A percentile compares a stretch with the other conserved stretches of the same genome.
phyloP scores from a whole-genome alignment of 2,797 vertebrate genomes.

The Arctocebus calabarensis region DNA sequence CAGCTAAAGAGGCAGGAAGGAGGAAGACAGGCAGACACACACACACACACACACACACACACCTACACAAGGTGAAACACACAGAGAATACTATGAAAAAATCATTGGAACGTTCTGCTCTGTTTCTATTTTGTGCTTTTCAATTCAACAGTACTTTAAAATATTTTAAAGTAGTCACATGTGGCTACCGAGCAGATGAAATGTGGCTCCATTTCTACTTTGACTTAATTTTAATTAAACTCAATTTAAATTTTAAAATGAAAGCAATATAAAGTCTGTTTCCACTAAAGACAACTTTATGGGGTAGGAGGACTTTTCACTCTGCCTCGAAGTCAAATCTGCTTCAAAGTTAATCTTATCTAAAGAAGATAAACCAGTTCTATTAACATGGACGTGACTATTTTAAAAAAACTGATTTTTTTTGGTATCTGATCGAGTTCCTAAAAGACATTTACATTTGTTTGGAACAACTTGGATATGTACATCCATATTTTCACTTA shows the following conservation, averaged over 20 bases:
- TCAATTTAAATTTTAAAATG: slow-evolving; percentile 50
- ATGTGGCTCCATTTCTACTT: neutral
- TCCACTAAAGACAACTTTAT: neutral
- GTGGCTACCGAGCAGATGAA: neutral
- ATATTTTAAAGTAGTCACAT: neutral
- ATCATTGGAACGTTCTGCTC: neutral
- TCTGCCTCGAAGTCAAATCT: slow-evolving; percentile 36
- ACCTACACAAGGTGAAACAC: neutral
- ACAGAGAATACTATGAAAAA: neutral
- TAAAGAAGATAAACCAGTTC: neutral
- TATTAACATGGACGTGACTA: neutral
- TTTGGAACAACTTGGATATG: neutral
- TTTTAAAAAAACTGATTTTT: neutral
- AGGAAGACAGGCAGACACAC: too few relatives aligned
- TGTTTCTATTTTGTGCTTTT: slow-evolving; percentile 1
- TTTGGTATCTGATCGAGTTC: neutral
- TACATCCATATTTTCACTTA: neutral
- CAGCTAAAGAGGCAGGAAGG: neutral
- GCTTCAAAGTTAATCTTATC: slow-evolving; percentile 1
- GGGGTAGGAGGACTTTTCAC: slow-evolving; percentile 10
- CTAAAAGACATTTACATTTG: neutral
- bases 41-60: neutral
- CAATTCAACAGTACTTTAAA: neutral
- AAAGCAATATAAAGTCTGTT: slow-evolving; percentile 2
- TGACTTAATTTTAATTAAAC: slow-evolving; percentile 49